Base-by-base conservation (phyloP, 2,888 invertebrate genomes). In the Tanytarsus gracilentus region DNA sequence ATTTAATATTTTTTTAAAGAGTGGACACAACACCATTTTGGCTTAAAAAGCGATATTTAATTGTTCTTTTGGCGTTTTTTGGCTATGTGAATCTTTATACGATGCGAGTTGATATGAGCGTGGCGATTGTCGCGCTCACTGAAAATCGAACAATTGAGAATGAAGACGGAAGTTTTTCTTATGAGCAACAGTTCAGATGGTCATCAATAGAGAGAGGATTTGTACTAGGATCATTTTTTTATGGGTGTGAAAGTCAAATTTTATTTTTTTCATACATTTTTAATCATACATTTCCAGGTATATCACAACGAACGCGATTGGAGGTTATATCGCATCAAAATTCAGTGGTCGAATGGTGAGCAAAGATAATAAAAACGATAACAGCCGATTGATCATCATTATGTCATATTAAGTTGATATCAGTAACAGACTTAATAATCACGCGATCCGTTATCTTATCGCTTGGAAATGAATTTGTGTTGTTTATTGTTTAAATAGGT, bases 101-200 rank as follows among this genome's bases (percentile, higher is more conserved):
- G 21, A 56, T 56, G 56, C 56, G 44, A 8, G 56, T 56, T 4
- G 39, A 56, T 14, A 11, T 96, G 64, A 93, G 92, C 64, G 88
- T 96, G 11, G 94, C 92, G 3, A 88, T 96, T 65, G 92, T 96
- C 44, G 91, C 92, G 63, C 96, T 96, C 95, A 90, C 87, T 0
- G 82, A 85, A 67, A 80, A 84, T 26, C 76, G 80, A 63, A 81
- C 79, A 52, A 78, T 79, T 4, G 74, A 75, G 36, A 74, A 79
- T 40, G 78, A 81, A 61, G 80, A 84, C 66, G 87, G 87, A 14
- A 82, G 80, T 1, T 67, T 76, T n/a, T 69, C 71, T 25, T 75
- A 85, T 81, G 74, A 76, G 11, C 81, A 79, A 64, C 88, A 89
- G 67, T 90, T 90, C 68, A 81, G 85, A 63, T 92, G 92, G 93